Evolutionary conservation across 2,797 vertebrate species (phyloP).

Genomic region (Onychomys torridus): DNA sequence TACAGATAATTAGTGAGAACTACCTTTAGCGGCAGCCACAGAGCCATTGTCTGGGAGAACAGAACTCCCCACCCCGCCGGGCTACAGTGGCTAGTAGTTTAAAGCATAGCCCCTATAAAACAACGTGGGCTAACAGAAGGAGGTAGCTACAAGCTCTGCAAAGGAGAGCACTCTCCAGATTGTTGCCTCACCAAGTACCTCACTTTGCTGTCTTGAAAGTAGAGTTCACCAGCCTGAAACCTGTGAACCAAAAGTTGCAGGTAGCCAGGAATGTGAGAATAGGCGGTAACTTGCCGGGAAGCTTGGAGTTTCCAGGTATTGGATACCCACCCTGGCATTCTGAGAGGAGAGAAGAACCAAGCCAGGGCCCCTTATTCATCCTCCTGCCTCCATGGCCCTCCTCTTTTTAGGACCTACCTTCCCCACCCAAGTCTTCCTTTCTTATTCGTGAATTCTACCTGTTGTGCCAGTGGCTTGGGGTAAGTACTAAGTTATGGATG

Average conservation of each 20-base stretch:
- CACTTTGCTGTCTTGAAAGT: neutral
- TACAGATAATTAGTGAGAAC: neutral
- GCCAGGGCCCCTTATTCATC: neutral
- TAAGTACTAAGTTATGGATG: neutral
- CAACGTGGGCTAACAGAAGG: neutral
- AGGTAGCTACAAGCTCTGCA: neutral
- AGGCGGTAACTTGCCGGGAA: neutral
- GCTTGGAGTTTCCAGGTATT: neutral
- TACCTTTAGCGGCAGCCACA: neutral
- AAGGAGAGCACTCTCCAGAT: accelerated
- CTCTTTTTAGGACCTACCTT: neutral
- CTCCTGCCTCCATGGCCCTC: neutral
- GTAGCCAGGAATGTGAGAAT: neutral
- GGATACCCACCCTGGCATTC: neutral
- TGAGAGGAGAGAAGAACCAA: neutral
- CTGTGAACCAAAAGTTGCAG: neutral
- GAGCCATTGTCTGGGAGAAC: neutral
- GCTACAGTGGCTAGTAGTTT: neutral
- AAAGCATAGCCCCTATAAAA: neutral
- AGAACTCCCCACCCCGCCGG: neutral
- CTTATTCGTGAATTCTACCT: neutral
- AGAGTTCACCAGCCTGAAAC: neutral
- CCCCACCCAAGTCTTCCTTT: no score
- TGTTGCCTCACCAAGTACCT: neutral
- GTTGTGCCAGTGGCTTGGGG: neutral